phyloP scores from a whole-genome alignment of 2,888 invertebrate species.

The Frankliniella fusca region DNA sequence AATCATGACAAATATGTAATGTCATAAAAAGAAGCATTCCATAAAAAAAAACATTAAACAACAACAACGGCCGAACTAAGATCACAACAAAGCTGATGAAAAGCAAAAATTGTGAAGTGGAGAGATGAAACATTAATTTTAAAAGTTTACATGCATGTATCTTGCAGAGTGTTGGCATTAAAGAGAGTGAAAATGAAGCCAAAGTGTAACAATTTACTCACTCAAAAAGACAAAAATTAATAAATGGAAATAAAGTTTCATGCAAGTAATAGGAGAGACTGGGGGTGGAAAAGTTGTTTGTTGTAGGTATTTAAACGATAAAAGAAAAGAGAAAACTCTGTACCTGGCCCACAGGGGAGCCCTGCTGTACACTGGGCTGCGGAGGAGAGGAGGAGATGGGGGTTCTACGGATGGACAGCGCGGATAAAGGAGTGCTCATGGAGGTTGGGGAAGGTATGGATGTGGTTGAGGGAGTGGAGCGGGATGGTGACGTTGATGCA shows the following conservation, averaged over 20 bases:
- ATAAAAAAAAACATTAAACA: not conserved
- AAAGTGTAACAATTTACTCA: too few relatives aligned
- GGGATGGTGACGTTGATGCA: not conserved
- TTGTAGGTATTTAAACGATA: too few relatives aligned
- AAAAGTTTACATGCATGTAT: too few relatives aligned
- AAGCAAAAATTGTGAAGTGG: too few relatives aligned
- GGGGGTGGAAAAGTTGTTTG: not conserved
- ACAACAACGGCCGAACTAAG: too few relatives aligned
- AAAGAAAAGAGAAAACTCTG: not conserved
- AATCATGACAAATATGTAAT: not conserved
- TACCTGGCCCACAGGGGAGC: slow-evolving; percentile 27
- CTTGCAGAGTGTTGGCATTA: too few relatives aligned
- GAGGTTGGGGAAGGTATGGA: not conserved
- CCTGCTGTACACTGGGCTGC: not conserved
- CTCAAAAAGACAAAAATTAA: too few relatives aligned
- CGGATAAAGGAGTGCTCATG: not conserved
- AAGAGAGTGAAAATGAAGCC: too few relatives aligned
- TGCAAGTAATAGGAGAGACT: not conserved
- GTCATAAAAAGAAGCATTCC: not conserved
- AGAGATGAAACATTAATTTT: too few relatives aligned
- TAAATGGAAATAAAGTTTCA: not conserved
- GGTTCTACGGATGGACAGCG: not conserved
- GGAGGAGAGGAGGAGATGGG: not conserved
- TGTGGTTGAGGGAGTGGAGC: not conserved
- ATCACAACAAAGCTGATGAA: too few relatives aligned